Evolutionary conservation across 2,113 vertebrate species (phyloP).

Genomic region (Pygoscelis adeliae): DNA sequence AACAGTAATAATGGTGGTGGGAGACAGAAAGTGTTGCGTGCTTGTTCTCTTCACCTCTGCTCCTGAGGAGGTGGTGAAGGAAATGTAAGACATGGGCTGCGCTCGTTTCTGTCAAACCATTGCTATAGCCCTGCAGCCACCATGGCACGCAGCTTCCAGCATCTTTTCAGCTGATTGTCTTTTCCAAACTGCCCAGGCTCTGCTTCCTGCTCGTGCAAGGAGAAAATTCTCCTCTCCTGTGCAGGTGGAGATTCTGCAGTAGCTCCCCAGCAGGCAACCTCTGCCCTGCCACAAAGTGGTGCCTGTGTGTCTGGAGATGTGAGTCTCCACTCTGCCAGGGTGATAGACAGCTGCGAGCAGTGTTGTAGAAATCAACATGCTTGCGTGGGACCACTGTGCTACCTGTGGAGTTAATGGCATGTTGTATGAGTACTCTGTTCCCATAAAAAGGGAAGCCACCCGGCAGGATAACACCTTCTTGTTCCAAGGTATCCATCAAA

Average conservation of each 20-base stretch:
- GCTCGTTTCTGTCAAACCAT: neutral
- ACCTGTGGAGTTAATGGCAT: neutral
- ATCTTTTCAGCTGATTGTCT: neutral
- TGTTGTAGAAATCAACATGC: neutral
- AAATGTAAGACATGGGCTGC: neutral
- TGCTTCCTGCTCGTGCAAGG: neutral
- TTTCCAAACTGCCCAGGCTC: neutral
- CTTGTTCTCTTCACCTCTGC: neutral
- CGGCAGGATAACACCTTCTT: neutral
- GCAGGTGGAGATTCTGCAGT: neutral
- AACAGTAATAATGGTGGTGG: neutral
- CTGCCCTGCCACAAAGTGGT: neutral
- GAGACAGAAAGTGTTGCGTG: neutral
- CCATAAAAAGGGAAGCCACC: neutral
- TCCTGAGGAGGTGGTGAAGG: neutral
- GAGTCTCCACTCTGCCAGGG: neutral
- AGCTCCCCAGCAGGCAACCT: neutral
- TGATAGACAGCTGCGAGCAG: neutral
- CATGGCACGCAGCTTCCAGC: neutral
- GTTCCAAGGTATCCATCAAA: neutral
- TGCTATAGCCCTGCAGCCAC: neutral
- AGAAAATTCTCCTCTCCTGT: neutral
- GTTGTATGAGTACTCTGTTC: neutral
- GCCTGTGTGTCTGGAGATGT: fast-evolving
- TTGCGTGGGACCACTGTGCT: fast-evolving